Evolutionary conservation across 2,797 vertebrate species (phyloP).

Genomic region (Cirrhinus molitorella): DNA sequence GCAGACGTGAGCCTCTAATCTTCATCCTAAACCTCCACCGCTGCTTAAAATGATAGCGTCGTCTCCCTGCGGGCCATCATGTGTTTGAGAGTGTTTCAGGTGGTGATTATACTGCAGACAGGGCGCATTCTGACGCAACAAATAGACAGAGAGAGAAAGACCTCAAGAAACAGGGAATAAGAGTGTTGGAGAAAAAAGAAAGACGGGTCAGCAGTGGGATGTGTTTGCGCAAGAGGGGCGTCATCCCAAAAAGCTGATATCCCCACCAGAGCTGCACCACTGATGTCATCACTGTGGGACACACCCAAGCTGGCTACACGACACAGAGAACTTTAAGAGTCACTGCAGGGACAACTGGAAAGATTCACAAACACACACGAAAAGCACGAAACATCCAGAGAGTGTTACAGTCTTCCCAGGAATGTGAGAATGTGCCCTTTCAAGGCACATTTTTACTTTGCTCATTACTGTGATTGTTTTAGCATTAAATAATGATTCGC

Average conservation of each 20-base stretch:
- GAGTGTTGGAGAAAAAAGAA: slow-evolving; percentile 41
- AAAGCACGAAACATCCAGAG: background rate
- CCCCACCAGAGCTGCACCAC: slow-evolving; percentile 57
- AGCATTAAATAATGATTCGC: background rate
- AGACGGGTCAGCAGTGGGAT: slow-evolving; percentile 48
- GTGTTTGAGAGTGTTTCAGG: slow-evolving; percentile 47
- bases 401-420: slow-evolving; percentile 4
- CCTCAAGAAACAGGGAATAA: slow-evolving; percentile 19
- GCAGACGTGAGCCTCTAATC: slow-evolving; percentile 32
- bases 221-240: slow-evolving; percentile 62
- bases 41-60: slow-evolving; percentile 47
- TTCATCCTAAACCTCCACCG: slow-evolving; percentile 22
- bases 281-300: slow-evolving; percentile 65
- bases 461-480: background rate
- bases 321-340: slow-evolving; percentile 49
- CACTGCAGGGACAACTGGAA: slow-evolving; percentile 32
- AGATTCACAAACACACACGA: slow-evolving; percentile 28
- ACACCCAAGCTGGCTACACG: slow-evolving; percentile 60
- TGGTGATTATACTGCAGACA: slow-evolving; percentile 57
- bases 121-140: slow-evolving; percentile 52
- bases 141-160: slow-evolving; percentile 29
- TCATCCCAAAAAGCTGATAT: slow-evolving; percentile 63
- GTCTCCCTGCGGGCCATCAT: slow-evolving; percentile 42
- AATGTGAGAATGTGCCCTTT: slow-evolving; percentile 13
- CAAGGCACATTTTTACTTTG: background rate